phyloP scores from a whole-genome alignment of 2,113 vertebrate species.

The Chloropsis hardwickii region DNA sequence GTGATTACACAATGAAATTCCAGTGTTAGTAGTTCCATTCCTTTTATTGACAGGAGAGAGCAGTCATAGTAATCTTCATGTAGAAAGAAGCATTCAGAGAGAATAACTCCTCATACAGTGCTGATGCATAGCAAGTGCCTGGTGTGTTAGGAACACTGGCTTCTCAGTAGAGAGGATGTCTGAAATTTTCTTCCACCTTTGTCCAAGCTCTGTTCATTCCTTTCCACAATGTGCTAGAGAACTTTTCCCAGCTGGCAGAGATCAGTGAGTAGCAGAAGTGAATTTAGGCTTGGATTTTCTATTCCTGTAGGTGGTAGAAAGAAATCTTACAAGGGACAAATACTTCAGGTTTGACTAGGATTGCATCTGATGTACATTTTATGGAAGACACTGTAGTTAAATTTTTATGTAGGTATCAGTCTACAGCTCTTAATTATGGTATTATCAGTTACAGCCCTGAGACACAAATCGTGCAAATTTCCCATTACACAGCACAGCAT shows the following conservation, averaged over 20 bases:
- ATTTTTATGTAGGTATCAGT: neutral
- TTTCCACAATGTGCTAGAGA: neutral
- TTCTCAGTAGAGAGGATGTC: neutral
- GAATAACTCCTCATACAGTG: neutral
- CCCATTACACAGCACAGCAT: constrained; percentile 21
- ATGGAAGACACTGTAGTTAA: neutral
- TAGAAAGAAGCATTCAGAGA: neutral
- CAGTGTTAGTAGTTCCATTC: neutral
- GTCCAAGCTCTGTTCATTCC: neutral
- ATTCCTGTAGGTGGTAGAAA: neutral
- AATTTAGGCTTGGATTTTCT: neutral
- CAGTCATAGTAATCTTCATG: neutral
- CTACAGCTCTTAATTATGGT: neutral
- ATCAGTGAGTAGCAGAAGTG: neutral
- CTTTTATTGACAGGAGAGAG: neutral
- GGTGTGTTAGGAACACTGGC: neutral
- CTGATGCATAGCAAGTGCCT: neutral
- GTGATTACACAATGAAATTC: neutral
- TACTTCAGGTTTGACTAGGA: neutral
- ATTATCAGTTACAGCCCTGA: neutral
- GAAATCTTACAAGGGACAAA: neutral
- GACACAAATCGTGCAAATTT: constrained; percentile 3
- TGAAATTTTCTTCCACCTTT: neutral
- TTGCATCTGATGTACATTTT: neutral
- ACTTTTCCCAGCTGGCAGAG: neutral